Percentiles rank a stretch among this genome's conserved stretches.
Conservation (phyloP, 2,113 vertebrate genomes). For the Pseudopipra pipra region DNA sequence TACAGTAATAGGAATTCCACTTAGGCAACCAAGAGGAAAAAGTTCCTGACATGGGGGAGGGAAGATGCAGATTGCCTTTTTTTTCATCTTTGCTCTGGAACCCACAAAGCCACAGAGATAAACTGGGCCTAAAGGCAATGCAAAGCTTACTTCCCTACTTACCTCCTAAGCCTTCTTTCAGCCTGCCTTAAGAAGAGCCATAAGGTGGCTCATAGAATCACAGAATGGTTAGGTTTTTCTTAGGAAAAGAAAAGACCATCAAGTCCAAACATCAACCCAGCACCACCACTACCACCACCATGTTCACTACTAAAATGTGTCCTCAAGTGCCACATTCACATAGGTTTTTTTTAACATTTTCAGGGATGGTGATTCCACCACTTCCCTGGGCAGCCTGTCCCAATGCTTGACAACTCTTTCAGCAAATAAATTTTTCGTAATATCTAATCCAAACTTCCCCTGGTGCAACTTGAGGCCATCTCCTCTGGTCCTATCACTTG, state of each 20-base stretch:
- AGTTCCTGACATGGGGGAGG: not conserved
- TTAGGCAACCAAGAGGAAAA: slow-evolving; percentile 19
- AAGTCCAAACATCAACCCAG: not conserved
- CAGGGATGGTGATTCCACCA: not conserved
- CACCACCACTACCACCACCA: not conserved
- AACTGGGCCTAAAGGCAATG: not conserved
- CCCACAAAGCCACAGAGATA: not conserved
- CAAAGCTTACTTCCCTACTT: not conserved
- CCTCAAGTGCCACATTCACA: not conserved
- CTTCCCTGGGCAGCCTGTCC: not conserved
- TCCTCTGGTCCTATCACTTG: not conserved
- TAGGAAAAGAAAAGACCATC: not conserved
- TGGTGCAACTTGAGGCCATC: not conserved
- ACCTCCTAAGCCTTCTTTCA: not conserved
- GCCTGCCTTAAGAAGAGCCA: not conserved
- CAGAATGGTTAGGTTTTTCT: not conserved
- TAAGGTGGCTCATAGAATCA: not conserved
- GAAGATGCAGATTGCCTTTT: not conserved
- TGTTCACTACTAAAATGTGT: fast-evolving
- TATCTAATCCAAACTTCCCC: not conserved
- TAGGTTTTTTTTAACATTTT: not conserved
- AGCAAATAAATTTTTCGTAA: not conserved
- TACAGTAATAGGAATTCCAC: slow-evolving; percentile 10
- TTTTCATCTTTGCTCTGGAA: not conserved
- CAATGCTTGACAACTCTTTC: not conserved